Conservation (phyloP, 2,888 invertebrate genomes). For the Tillus elongatus region DNA sequence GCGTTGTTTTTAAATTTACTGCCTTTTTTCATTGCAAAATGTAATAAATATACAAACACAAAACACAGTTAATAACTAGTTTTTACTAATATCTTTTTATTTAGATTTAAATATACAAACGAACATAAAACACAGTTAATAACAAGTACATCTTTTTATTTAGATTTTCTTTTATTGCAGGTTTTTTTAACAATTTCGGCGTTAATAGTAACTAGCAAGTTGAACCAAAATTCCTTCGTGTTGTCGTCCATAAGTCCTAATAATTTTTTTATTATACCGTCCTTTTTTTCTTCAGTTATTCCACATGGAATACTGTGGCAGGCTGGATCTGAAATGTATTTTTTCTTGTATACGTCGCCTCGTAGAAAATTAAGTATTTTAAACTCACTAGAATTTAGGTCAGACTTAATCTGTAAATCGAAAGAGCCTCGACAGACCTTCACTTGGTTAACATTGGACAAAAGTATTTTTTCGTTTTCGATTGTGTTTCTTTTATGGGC, state of each 20-base stretch:
- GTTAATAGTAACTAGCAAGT: slow-evolving; percentile 7
- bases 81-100: no score
- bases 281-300: slow-evolving; percentile 6
- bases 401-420: slow-evolving; percentile 9
- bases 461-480: slow-evolving; percentile 7
- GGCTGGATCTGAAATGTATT: slow-evolving; percentile 4
- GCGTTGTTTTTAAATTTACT: slow-evolving; percentile 6
- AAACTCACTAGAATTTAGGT: slow-evolving; percentile 5
- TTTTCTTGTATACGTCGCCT: slow-evolving; percentile 8
- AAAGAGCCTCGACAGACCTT: slow-evolving; percentile 7
- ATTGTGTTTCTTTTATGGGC: slow-evolving; percentile 5
- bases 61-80: background rate
- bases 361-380: slow-evolving; percentile 2
- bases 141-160: no score
- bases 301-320: slow-evolving; percentile 5
- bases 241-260: slow-evolving; percentile 1
- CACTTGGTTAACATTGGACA: slow-evolving; percentile 4
- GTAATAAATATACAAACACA: background rate
- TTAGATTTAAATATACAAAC: background rate
- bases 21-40: slow-evolving; percentile 8
- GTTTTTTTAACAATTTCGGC: background rate
- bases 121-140: no score
- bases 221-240: slow-evolving; percentile 3
- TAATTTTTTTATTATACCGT: slow-evolving; percentile 6
- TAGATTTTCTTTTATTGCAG: slow-evolving; percentile 1